Conservation (phyloP, 2,888 invertebrate genomes). For the Leptarthrus brevirostris region DNA sequence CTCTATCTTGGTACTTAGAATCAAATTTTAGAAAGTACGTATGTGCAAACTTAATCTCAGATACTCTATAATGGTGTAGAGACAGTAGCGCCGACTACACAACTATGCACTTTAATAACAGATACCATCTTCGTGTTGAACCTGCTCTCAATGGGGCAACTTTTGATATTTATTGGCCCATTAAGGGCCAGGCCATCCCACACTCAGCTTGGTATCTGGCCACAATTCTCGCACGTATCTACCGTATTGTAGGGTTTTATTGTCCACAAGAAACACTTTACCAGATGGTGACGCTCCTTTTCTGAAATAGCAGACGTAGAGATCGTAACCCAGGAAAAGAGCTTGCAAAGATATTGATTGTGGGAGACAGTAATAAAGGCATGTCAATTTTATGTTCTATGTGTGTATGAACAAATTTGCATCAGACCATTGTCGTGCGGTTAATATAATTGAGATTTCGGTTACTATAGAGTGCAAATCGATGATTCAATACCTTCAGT, state of each 20-base stretch:
- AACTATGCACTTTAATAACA: slow-evolving; percentile 41
- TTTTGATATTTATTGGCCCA: slow-evolving; percentile 56
- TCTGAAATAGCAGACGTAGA: slow-evolving; percentile 2
- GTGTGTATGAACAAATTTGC: slow-evolving; percentile 23
- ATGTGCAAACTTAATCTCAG: slow-evolving; percentile 17
- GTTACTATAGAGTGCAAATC: neutral
- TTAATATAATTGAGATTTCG: neutral
- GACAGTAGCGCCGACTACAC: neutral
- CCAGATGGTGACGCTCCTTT: slow-evolving; percentile 45
- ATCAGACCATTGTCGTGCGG: neutral
- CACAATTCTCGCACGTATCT: slow-evolving; percentile 27
- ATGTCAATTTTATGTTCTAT: slow-evolving; percentile 11
- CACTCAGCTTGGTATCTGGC: slow-evolving; percentile 5
- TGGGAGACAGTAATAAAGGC: slow-evolving; percentile 41
- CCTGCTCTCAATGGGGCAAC: slow-evolving; percentile 48
- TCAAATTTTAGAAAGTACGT: slow-evolving; percentile 10
- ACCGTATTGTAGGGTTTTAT: slow-evolving; percentile 46
- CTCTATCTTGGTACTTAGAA: neutral
- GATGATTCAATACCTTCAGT: neutral
- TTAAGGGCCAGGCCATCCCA: slow-evolving; percentile 50
- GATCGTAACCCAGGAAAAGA: neutral
- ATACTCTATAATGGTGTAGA: neutral
- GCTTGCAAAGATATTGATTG: slow-evolving; percentile 28
- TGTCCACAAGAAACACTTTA: slow-evolving; percentile 48
- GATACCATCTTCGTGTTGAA: slow-evolving; percentile 14